These are phyloP conservation scores for Pammene aurita DNA, from an alignment of 2,888 invertebrate species.

Conservation along the genomic window DNA sequence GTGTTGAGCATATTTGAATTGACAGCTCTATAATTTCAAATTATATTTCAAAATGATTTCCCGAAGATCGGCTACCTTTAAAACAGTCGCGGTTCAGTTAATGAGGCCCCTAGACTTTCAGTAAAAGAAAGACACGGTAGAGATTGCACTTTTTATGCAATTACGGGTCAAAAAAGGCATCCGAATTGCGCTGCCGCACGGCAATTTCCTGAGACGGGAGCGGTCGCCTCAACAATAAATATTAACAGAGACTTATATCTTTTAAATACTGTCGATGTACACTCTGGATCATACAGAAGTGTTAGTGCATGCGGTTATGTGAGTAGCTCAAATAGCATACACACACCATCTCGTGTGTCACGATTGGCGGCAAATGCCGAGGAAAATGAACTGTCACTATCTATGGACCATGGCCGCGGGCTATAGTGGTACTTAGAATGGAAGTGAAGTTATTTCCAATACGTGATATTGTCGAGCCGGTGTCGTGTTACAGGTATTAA, in stretches of 20 bases:
- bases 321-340: too few relatives aligned
- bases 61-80: background rate
- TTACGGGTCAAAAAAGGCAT: slow-evolving; percentile 34
- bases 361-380: too few relatives aligned
- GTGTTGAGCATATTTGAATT: too few relatives aligned
- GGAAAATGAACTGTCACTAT: too few relatives aligned
- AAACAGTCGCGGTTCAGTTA: slow-evolving; percentile 7
- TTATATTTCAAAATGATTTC: background rate
- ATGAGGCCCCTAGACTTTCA: slow-evolving; percentile 33
- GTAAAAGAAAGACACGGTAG: slow-evolving; percentile 19
- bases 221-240: slow-evolving; percentile 13
- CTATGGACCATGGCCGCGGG: too few relatives aligned
- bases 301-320: too few relatives aligned
- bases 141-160: slow-evolving; percentile 40
- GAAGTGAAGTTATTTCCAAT: too few relatives aligned
- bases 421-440: too few relatives aligned
- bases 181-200: slow-evolving; percentile 30
- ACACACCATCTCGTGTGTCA: too few relatives aligned
- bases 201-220: slow-evolving; percentile 51
- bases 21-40: background rate
- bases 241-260: background rate
- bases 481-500: too few relatives aligned
- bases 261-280: background rate
- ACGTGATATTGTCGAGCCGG: too few relatives aligned
- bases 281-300: too few relatives aligned